Percentiles rank a stretch among this genome's conserved stretches.
Evolutionary conservation across 2,888 invertebrate genomes (phyloP).

Genomic region (Dione juno): DNA sequence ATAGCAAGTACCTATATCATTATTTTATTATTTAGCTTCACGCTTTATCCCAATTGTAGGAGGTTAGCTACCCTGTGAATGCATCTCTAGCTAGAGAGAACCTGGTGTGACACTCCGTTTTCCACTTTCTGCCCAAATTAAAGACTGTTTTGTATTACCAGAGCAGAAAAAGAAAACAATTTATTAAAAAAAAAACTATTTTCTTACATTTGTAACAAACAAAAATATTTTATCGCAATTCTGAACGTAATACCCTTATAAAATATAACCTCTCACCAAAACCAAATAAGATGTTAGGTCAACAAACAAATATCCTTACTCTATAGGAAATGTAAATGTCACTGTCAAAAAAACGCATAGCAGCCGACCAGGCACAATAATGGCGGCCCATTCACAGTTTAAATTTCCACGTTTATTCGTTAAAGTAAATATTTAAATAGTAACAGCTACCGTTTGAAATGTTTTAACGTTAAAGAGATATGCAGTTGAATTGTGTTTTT

Average conservation of each 20-base stretch:
- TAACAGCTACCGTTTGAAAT: slow-evolving; percentile 26
- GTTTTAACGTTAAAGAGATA: slow-evolving; percentile 2
- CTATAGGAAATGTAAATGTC: slow-evolving; percentile 20
- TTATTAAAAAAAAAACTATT: too few species aligned
- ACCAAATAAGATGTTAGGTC: slow-evolving; percentile 1
- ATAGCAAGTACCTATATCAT: too few species aligned
- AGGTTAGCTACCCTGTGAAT: too few species aligned
- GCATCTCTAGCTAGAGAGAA: too few species aligned
- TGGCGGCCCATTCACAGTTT: slow-evolving; percentile 15
- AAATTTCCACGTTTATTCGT: slow-evolving; percentile 15
- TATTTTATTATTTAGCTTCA: too few species aligned
- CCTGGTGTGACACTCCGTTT: too few species aligned
- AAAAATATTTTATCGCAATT: not conserved
- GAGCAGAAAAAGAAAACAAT: too few species aligned
- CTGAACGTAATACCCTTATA: not conserved
- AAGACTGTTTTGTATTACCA: too few species aligned
- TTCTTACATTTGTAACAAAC: too few species aligned
- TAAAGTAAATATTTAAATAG: slow-evolving; percentile 26
- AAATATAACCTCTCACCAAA: not conserved
- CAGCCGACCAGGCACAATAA: slow-evolving; percentile 10
- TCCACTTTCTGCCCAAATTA: too few species aligned
- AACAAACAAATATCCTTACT: slow-evolving; percentile 8
- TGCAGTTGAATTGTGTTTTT: not conserved
- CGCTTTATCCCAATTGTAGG: too few species aligned
- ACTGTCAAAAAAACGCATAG: slow-evolving; percentile 6